phyloP scores from a whole-genome alignment of 2,113 vertebrate genomes.

The Neogobius melanostomus region DNA sequence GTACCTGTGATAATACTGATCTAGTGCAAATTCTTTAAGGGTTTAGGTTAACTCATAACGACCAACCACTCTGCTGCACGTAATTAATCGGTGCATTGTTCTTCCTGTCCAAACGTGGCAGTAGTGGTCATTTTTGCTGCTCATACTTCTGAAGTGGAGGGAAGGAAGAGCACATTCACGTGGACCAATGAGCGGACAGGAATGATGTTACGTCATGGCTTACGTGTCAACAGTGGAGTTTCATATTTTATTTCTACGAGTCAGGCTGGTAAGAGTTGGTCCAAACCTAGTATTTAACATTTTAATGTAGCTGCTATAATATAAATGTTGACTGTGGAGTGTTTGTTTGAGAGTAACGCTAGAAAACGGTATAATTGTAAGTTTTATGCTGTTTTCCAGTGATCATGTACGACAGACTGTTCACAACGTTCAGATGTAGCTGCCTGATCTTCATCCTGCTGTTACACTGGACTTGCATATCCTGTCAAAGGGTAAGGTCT shows the following conservation, averaged over 20 bases:
- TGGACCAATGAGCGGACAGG: constrained; percentile 39
- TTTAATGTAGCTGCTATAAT: too few species aligned
- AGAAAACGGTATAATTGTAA: neutral
- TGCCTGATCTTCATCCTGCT: constrained; percentile 6
- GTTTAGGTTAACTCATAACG: too few species aligned
- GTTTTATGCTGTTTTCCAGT: constrained; percentile 7
- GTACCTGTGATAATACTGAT: too few species aligned
- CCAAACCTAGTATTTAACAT: neutral
- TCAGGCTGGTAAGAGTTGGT: neutral
- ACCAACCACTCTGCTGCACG: too few species aligned
- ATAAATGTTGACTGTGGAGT: neutral
- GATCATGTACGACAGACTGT: constrained; percentile 17
- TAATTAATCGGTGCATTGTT: neutral
- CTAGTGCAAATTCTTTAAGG: too few species aligned
- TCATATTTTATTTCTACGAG: neutral
- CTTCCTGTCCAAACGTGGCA: constrained; percentile 10
- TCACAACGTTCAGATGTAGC: neutral
- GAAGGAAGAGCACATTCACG: neutral
- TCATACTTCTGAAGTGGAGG: neutral
- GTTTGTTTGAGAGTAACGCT: neutral
- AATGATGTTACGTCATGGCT: neutral
- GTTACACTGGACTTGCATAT: constrained; percentile 5
- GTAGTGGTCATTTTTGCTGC: rapidly evolving
- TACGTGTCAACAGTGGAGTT: neutral
- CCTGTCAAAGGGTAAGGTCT: constrained; percentile 31